Evolutionary conservation across 2,888 invertebrate species (phyloP), one percentile per base, ranked within the genome.

Genomic region (Caenorhabditis imperialis): DNA sequence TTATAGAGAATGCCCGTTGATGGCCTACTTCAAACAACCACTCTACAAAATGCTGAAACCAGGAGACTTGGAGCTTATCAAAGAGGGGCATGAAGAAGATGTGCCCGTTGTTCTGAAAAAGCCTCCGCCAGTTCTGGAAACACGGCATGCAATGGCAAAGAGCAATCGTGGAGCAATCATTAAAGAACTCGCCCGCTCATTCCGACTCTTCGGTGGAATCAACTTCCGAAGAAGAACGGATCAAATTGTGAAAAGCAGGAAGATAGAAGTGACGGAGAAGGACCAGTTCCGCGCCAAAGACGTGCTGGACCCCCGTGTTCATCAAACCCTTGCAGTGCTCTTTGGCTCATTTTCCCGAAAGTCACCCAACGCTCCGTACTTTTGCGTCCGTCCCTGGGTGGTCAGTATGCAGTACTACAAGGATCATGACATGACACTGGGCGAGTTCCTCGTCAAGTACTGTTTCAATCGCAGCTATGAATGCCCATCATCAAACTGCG

Each of bases 381-480:
- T 94, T 88, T 96, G 96, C 88, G 94, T 95, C 0, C 93, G 93
- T 86, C 95, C 95, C 0, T 79, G 94, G 93, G 92, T 94, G 58
- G 93, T 94, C 0, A 92, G 92, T 61, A 98, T 99, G 95, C 93
- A 94, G 86, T 94, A 96, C 90, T 99, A 99, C 89, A 72, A 95
- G 0, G 92, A 92, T 22, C 94, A 96, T 88, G 99, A 99, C 89
- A 95, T 98, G 83, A 93, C 96, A 1, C 90, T 99, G 45, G 98
- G 97, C 35, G 93, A 93, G 76, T 99, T 98, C 88, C 90, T 99
- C 45, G 94, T 69, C 45, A 85, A 85, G 35, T 88, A 81, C 71
- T 87, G 85, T 58, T 88, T 82, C 84, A 92, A 93, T 67, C 91
- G 92, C 7, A 92, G 93, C 1, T 95, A 94, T 89, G 92, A 92